Base-by-base conservation (phyloP, 2,113 vertebrate genomes). In the Motacilla alba region DNA sequence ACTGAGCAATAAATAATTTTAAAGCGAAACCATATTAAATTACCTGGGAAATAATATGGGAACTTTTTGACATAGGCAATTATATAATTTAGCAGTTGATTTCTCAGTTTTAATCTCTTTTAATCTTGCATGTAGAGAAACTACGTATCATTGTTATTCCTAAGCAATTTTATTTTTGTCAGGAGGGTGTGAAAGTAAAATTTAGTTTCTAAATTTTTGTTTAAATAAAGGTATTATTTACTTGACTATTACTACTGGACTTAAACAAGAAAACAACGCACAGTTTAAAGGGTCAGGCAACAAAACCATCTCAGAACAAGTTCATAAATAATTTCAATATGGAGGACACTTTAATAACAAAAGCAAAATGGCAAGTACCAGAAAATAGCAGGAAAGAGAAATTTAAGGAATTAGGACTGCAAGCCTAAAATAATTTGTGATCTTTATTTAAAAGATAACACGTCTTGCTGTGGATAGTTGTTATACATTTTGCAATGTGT, bases 71-170 rank as follows among this genome's bases (percentile, higher is more conserved):
- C 64, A 66, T 17, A 67, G 2, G 1, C 2, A 37, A 76, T 68
- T 37, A 43, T 80, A 89, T 59, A 11, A 80, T 58, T 87, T 35
- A 56, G 9, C 50, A 17, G 6, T 86, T 91, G 18, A 47, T 59
- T 83, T 86, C 46, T 73, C 14, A 80, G 20, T 3, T 59, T 39
- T 39, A 80, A 72, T 80, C 2, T 86, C 13, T 91, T 87, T 86
- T 76, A 10, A 16, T 76, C 39, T 55, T 50, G 4, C 8, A 28
- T 44, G 10, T 52, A n/a, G 26, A 72, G 59, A 33, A 79, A 11
- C 3, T 47, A n/a, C 2, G 0, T 53, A 24, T n/a, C 7, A 26
- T n/a, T 41, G 9, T 46, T 74, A 14, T 74, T 39, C 8, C 8
- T 24, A 8, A 8, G 4, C 5, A 26, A 43, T 66, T 52, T 52